Percentiles rank a stretch among this genome's conserved stretches.
phyloP scores from a whole-genome alignment of 2,113 vertebrate species.

The Gadus macrocephalus region DNA sequence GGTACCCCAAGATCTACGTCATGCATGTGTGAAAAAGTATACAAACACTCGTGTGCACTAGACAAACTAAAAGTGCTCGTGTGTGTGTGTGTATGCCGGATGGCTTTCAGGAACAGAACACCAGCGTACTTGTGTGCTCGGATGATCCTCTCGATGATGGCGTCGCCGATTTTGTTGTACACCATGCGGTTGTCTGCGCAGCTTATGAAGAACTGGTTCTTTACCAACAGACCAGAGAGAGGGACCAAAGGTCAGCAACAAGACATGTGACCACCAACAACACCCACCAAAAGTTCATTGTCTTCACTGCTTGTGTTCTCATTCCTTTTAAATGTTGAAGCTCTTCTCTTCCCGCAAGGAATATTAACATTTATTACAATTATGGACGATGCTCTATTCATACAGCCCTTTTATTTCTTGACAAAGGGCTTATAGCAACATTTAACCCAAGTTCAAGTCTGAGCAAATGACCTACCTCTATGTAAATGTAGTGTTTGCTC shows the following conservation, averaged over 20 bases:
- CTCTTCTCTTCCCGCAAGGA: too few relatives aligned
- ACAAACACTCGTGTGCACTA: not conserved
- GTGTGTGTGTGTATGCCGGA: not conserved
- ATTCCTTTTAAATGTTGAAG: too few relatives aligned
- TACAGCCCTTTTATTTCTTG: too few relatives aligned
- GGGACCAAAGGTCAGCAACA: too few relatives aligned
- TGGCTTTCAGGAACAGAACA: not conserved
- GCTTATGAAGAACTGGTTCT: slow-evolving; percentile 99
- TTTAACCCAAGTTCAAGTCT: not conserved
- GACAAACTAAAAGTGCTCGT: not conserved
- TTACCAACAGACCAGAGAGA: slow-evolving; percentile 29
- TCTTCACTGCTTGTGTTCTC: too few relatives aligned
- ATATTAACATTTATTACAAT: too few relatives aligned
- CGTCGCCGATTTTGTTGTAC: slow-evolving; percentile 90
- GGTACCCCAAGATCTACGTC: too few relatives aligned
- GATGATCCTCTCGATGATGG: slow-evolving; percentile 89
- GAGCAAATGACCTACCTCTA: slow-evolving; percentile 48
- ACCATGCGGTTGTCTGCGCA: slow-evolving; percentile 89
- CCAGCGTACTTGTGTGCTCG: slow-evolving; percentile 93
- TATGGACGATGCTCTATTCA: too few relatives aligned
- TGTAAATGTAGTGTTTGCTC: slow-evolving; percentile 94
- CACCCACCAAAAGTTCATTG: too few relatives aligned
- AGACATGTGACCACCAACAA: too few relatives aligned
- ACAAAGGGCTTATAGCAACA: too few relatives aligned
- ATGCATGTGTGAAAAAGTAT: not conserved